Base-by-base conservation (phyloP, 2,113 vertebrate species). In the Platysternon megacephalum region DNA sequence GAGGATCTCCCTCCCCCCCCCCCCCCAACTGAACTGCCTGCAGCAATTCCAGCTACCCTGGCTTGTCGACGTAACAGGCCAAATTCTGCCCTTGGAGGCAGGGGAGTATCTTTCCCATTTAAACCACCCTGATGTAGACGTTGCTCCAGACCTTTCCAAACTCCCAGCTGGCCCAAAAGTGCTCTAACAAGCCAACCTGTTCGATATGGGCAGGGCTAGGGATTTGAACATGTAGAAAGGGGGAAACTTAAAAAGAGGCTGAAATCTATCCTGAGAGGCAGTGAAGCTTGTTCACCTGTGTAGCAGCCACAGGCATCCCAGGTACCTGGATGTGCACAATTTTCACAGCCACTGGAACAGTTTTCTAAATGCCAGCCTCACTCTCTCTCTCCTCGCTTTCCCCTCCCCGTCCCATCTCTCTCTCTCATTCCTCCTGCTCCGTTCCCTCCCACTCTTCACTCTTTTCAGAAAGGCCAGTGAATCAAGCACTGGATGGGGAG, bases 341-440 rank as follows among this genome's bases (percentile, higher is more conserved):
- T 52, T 11, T 48, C 61, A 58, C 39, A 68, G 74, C 12, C 44
- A 2, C 3, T 0, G 0, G 5, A 32, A 32, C 0, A 9, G 1
- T 55, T 85, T 44, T 39, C 35, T 9, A 46, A 76, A 91, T 76
- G 46, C 46, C 46, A 56, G 17, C 22, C 56, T 2, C 0, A 53
- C 4, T 46, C 32, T 49, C 44, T 49, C 44, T 16, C 35, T 5
- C 35, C 19, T 72, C 35, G 2, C 76, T 86, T 48, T 35, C 85
- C 61, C 7, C 72, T 68, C 32, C 82, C 88, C 46, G 29, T 48
- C 39, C 29, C 81, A 79, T 1, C 0, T 68, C 24, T 26, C 17
- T 51, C 46, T 79, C 76, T 48, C 28, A 82, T 84, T 84, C 5
- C 3, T 5, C 6, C 74, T 78, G 39, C 42, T 46, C 24, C 6